phyloP scores from a whole-genome alignment of 2,797 vertebrate species.

The Pseudomugil gertrudae region DNA sequence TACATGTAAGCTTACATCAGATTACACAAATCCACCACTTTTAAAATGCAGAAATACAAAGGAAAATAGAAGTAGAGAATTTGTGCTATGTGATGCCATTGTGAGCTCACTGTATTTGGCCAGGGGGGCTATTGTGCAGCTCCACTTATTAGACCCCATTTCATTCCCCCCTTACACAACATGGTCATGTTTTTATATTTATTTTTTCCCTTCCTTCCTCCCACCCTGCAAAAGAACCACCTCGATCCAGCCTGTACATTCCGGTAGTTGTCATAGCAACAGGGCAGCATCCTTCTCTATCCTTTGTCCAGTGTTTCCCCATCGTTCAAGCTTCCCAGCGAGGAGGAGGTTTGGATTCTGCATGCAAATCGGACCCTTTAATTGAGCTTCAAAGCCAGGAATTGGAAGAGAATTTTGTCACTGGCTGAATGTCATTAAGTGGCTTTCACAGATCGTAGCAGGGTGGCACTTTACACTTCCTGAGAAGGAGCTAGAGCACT shows the following conservation, averaged over 20 bases:
- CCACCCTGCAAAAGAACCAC: conserved; percentile 62
- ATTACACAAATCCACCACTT: conserved; percentile 6
- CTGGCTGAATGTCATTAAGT: conserved; percentile 45
- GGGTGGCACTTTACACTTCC: conserved; percentile 34
- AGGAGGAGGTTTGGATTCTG: conserved; percentile 54
- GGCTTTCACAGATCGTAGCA: conserved; percentile 35
- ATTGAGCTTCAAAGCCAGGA: conserved; percentile 44
- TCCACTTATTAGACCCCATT: conserved; percentile 66
- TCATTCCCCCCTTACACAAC: conserved; percentile 76
- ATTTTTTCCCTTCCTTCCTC: conserved; percentile 9
- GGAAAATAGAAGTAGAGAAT: neutral
- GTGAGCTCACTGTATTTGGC: conserved; percentile 42
- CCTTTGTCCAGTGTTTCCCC: conserved; percentile 72
- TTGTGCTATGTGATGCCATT: conserved; percentile 11
- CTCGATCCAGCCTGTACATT: conserved; percentile 77
- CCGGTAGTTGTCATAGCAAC: conserved; percentile 82
- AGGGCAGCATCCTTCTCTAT: conserved; percentile 75
- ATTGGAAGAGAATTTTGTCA: conserved; percentile 23
- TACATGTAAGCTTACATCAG: conserved; percentile 1
- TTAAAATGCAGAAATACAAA: neutral
- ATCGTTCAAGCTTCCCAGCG: conserved; percentile 63
- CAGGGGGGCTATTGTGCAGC: conserved; percentile 40
- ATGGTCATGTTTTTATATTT: conserved; percentile 33
- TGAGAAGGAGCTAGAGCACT: conserved; percentile 9
- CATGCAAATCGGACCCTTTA: conserved; percentile 53